phyloP scores from a whole-genome alignment of 2,113 vertebrate species.

The Nycticryphes semicollaris region DNA sequence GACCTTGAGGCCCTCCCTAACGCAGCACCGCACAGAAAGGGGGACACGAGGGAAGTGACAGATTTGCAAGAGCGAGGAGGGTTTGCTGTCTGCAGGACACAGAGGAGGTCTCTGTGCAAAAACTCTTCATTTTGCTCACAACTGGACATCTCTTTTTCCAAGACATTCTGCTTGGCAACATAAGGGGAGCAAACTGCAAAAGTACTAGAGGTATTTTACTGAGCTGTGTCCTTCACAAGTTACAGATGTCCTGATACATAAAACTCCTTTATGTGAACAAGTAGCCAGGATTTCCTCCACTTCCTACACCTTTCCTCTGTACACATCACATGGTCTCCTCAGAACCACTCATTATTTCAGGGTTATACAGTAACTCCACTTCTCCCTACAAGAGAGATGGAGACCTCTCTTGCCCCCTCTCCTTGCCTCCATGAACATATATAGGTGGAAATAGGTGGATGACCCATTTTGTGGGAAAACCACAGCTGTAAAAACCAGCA shows the following conservation, averaged over 20 bases:
- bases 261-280: constrained; percentile 7
- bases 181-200: not conserved
- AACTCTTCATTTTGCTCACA: rapidly evolving
- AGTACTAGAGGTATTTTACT: not conserved
- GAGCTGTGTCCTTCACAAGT: not conserved
- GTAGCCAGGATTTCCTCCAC: constrained; percentile 13
- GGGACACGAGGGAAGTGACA: not conserved
- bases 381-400: not conserved
- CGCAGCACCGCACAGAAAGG: not conserved
- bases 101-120: not conserved
- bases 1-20: not conserved
- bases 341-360: not conserved
- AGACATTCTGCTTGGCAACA: not conserved
- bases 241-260: constrained; percentile 20
- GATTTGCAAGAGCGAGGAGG: rapidly evolving
- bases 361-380: not conserved
- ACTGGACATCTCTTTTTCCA: not conserved
- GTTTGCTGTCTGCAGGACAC: not conserved
- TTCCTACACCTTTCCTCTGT: constrained; percentile 24
- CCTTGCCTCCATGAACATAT: not conserved
- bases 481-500: not conserved
- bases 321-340: not conserved
- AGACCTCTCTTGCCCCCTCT: not conserved
- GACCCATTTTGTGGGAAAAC: not conserved
- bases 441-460: not conserved